Percentiles rank a stretch among this genome's conserved stretches.
Evolutionary conservation across 2,797 vertebrate genomes (phyloP).

Genomic region (Phoebastria nigripes): DNA sequence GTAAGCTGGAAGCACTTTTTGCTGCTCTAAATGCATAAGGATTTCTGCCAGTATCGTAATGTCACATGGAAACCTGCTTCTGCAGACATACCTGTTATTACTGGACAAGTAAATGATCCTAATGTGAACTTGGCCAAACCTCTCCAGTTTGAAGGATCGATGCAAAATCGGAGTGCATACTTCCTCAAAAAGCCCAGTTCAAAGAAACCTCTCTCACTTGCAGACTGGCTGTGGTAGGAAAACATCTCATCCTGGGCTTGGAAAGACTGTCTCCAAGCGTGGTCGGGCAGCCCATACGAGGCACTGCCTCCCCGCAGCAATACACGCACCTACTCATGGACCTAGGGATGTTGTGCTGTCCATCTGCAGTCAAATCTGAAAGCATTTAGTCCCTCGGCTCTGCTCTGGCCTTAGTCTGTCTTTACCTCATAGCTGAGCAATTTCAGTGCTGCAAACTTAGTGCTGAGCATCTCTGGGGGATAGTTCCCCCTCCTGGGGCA

Average conservation of each 20-base stretch:
- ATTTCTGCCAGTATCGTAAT: background rate
- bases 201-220: background rate
- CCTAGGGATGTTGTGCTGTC: background rate
- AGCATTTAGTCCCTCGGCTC: accelerated
- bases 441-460: background rate
- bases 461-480: background rate
- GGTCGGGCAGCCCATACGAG: accelerated
- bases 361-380: background rate
- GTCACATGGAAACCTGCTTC: background rate
- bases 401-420: background rate
- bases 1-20: background rate
- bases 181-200: background rate
- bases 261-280: background rate
- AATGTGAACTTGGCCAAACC: background rate
- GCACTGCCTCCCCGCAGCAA: background rate
- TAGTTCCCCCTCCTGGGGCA: accelerated
- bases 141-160: background rate
- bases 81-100: background rate
- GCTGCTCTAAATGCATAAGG: background rate
- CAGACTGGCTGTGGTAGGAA: background rate
- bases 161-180: background rate
- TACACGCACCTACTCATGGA: accelerated
- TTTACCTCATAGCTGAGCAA: background rate
- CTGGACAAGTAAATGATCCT: background rate
- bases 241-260: background rate